Conservation (phyloP, 2,888 invertebrate genomes). For the Phaedon cochleariae region DNA sequence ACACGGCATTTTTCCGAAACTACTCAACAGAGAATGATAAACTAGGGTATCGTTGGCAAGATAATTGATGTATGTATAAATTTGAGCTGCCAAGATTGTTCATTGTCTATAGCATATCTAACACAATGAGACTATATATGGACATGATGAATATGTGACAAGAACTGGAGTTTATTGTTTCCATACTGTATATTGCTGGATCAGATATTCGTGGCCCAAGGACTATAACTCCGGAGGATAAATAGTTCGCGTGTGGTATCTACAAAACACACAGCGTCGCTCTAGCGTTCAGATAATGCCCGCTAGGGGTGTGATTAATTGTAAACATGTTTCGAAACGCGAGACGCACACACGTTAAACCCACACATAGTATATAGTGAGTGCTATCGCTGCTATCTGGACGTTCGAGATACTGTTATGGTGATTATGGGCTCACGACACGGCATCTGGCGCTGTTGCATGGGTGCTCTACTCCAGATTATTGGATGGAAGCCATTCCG, state of each 20-base stretch:
- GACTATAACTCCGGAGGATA: neutral
- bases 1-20: too few relatives aligned
- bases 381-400: constrained; percentile 13
- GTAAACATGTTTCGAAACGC: constrained; percentile 42
- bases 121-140: too few relatives aligned
- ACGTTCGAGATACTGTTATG: constrained; percentile 38
- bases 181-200: neutral
- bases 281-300: constrained; percentile 43
- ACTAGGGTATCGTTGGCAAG: too few relatives aligned
- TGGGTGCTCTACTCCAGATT: neutral
- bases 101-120: too few relatives aligned
- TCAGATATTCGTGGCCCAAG: neutral
- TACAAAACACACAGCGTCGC: constrained; percentile 47
- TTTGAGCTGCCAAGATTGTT: too few relatives aligned
- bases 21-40: too few relatives aligned
- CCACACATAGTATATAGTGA: constrained; percentile 8
- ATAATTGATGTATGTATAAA: too few relatives aligned
- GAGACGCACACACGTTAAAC: constrained; percentile 21
- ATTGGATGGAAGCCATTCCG: neutral
- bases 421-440: constrained; percentile 30
- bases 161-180: too few relatives aligned
- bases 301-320: constrained; percentile 48
- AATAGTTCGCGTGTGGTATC: constrained; percentile 47
- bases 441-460: constrained; percentile 15
- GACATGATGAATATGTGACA: too few relatives aligned